phyloP scores from a whole-genome alignment of 2,797 vertebrate species.

The Esox masquinongy region DNA sequence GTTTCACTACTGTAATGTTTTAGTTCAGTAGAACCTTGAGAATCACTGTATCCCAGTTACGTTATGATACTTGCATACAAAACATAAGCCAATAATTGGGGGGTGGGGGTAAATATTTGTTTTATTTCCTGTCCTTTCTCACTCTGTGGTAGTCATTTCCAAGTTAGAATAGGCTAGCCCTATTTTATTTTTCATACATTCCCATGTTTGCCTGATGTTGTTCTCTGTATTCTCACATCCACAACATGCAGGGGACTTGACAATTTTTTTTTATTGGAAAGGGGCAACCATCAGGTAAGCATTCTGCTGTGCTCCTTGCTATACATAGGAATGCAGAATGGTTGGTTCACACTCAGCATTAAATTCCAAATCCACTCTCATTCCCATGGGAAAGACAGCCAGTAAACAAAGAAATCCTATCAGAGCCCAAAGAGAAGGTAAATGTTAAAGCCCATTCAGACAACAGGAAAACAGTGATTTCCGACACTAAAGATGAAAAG shows the following conservation, averaged over 20 bases:
- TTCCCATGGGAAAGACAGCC: constrained; percentile 70
- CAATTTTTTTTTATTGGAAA: constrained; percentile 48
- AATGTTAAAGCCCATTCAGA: constrained; percentile 68
- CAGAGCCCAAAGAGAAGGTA: constrained; percentile 59
- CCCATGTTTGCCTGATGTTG: constrained; percentile 40
- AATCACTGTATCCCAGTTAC: neutral
- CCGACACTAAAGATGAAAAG: constrained; percentile 72
- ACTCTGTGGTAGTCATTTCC: constrained; percentile 15
- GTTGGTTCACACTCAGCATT: constrained; percentile 53
- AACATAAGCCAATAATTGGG: constrained; percentile 41
- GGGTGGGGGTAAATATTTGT: constrained; percentile 35
- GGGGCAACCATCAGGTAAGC: constrained; percentile 34
- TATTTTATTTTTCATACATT: constrained; percentile 53
- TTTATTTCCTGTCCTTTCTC: constrained; percentile 50
- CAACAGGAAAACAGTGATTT: constrained; percentile 77
- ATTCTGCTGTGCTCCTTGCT: constrained; percentile 41
- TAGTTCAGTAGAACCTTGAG: neutral
- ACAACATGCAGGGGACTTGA: constrained; percentile 45
- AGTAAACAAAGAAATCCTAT: constrained; percentile 70
- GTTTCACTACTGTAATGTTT: neutral
- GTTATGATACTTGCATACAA: neutral
- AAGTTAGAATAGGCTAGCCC: constrained; percentile 49
- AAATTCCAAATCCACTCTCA: constrained; percentile 53
- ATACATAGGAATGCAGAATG: constrained; percentile 53
- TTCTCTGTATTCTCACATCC: constrained; percentile 63